phyloP scores from a whole-genome alignment of 2,113 vertebrate genomes.

The Oryctolagus cuniculus region DNA sequence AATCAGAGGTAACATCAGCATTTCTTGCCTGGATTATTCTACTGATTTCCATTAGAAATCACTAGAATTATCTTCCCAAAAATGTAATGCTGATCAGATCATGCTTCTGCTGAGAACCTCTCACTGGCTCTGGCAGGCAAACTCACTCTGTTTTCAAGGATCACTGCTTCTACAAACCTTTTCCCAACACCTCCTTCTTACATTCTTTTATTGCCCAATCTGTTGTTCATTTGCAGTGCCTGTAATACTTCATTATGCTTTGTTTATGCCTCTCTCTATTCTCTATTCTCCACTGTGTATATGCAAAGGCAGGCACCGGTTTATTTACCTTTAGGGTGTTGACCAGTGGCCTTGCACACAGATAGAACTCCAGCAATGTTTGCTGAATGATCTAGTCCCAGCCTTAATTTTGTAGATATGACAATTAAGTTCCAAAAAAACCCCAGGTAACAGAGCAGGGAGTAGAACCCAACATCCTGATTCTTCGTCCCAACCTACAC shows the following conservation, averaged over 20 bases:
- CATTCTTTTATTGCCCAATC: conserved; percentile 32
- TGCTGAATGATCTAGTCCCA: conserved; percentile 46
- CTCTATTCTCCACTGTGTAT: not conserved
- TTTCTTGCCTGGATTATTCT: conserved; percentile 13
- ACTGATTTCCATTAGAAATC: conserved; percentile 36
- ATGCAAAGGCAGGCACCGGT: not conserved
- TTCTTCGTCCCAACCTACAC: conserved; percentile 12
- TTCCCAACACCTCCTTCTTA: not conserved
- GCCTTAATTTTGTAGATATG: conserved; percentile 40
- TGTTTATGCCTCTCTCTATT: conserved; percentile 25
- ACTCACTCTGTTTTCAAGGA: conserved; percentile 43
- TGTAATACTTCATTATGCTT: conserved; percentile 20
- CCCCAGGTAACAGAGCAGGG: conserved; percentile 23
- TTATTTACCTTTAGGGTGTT: conserved; percentile 43
- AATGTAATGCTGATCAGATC: conserved; percentile 16
- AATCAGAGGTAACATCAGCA: not conserved
- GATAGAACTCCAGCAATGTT: conserved; percentile 13
- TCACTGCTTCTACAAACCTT: conserved; percentile 22
- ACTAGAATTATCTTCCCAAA: conserved; percentile 42
- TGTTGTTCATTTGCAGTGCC: not conserved
- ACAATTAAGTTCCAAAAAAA: conserved; percentile 60
- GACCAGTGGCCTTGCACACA: conserved; percentile 43
- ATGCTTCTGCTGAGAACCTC: not conserved
- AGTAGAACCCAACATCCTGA: conserved; percentile 30
- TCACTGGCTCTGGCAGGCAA: not conserved